Base-by-base conservation (phyloP, 1,140 invertebrate genomes). In the Pygmarrhopalites habei region DNA sequence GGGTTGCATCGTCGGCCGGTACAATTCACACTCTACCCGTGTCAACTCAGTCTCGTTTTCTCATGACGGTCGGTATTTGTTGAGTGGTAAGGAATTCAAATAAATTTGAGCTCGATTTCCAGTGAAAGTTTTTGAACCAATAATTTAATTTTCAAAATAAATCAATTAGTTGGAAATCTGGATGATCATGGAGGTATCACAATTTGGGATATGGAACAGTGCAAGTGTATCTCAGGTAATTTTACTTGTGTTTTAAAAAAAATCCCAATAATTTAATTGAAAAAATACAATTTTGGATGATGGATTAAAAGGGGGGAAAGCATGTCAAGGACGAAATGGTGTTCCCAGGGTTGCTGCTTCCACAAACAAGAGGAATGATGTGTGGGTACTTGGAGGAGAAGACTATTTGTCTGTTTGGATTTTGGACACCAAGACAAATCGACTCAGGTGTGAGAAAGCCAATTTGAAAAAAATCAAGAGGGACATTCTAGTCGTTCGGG, bases 41-140 rank as follows among this genome's bases (percentile, higher is more conserved):
- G 85, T 95, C 0, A 86, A 93, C 77, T 82, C 87, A 12, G 77
- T 95, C 14, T 80, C 82, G 17, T 94, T 95, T 74, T 88, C 90
- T 0, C 80, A 82, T 26, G 83, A 89, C 74, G 88, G 89, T 64
- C 81, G 81, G 46, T 93, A 86, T 74, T 77, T 94, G 55, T 82
- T 92, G 35, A 90, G 89, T 2, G 15, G 32, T 35, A 15, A 7
- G 15, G 15, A 35, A 35, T 35, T n/a, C n/a, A n/a, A n/a, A n/a
- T n/a, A n/a, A n/a, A n/a, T n/a, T n/a, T n/a, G n/a, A n/a, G n/a
- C n/a, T n/a, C n/a, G n/a, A n/a, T n/a, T n/a, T n/a, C n/a, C n/a
- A n/a, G n/a, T n/a, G n/a, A n/a, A n/a, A n/a, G n/a, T n/a, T n/a
- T n/a, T n/a, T n/a, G n/a, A n/a, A n/a, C n/a, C n/a, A n/a, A n/a